Evolutionary conservation across 2,113 vertebrate species (phyloP).

Genomic region (Penelope pileata): DNA sequence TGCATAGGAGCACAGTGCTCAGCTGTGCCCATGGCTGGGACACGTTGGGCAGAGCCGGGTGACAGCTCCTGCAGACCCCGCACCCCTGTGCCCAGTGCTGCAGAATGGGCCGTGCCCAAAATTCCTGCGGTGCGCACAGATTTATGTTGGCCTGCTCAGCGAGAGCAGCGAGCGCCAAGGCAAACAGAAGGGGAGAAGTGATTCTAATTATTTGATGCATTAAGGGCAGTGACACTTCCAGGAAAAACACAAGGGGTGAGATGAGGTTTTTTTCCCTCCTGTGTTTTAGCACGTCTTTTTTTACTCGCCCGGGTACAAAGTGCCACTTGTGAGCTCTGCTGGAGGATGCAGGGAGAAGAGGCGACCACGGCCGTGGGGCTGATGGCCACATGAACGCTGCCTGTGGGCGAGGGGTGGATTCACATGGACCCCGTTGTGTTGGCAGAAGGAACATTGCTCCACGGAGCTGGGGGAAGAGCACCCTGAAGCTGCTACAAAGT

Average conservation of each 20-base stretch:
- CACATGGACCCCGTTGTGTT: rapidly evolving
- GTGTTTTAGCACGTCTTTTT: background rate
- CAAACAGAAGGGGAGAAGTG: slow-evolving; percentile 36
- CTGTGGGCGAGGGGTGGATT: background rate
- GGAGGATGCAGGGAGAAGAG: background rate
- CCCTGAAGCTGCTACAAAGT: background rate
- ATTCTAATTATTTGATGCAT: background rate
- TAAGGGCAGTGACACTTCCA: background rate
- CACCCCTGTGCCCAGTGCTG: background rate
- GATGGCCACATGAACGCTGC: rapidly evolving
- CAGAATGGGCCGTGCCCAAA: background rate
- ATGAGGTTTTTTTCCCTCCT: background rate
- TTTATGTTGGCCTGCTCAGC: slow-evolving; percentile 13
- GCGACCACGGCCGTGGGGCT: background rate
- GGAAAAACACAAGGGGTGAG: background rate
- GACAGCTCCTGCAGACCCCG: background rate
- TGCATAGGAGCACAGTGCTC: background rate
- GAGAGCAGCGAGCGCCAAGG: background rate
- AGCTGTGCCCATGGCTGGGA: rapidly evolving
- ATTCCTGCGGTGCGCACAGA: background rate
- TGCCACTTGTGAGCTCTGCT: background rate
- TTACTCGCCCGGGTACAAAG: background rate
- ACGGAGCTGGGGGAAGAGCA: background rate
- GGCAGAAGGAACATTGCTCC: background rate
- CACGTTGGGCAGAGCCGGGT: rapidly evolving